These are phyloP conservation scores for Melanotaenia maccullochi DNA, from an alignment of 2,797 vertebrate genomes.

Conservation along the genomic window DNA sequence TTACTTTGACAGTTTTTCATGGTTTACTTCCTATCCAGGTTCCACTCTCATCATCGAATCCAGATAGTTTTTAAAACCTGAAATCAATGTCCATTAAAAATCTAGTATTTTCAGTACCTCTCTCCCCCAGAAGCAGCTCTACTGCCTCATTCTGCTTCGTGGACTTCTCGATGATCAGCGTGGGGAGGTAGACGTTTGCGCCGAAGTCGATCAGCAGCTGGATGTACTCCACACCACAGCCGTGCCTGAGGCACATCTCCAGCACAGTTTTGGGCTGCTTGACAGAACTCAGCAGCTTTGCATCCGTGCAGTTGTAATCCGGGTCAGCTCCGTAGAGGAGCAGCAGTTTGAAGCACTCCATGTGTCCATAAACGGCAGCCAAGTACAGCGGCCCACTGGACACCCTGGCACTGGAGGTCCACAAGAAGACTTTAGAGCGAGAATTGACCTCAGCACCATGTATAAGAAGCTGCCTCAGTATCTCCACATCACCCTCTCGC, in stretches of 20 bases:
- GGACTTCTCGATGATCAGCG: conserved; percentile 76
- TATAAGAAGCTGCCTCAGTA: conserved; percentile 86
- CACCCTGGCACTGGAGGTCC: conserved; percentile 84
- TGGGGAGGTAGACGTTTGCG: conserved; percentile 91
- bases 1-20: too few species aligned
- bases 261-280: conserved; percentile 89
- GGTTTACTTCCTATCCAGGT: too few species aligned
- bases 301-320: conserved; percentile 90
- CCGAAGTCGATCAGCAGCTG: conserved; percentile 93
- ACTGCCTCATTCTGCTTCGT: conserved; percentile 85
- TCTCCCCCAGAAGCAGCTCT: conserved; percentile 87
- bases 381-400: conserved; percentile 93
- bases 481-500: conserved; percentile 84
- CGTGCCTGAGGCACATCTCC: conserved; percentile 90
- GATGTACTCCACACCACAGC: conserved; percentile 87
- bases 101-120: conserved; percentile 79
- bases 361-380: conserved; percentile 89
- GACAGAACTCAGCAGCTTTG: conserved; percentile 77
- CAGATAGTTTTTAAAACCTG: too few species aligned
- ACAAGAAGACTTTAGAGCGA: conserved; percentile 84
- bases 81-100: too few species aligned
- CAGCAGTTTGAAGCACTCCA: conserved; percentile 91
- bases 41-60: too few species aligned
- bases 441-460: conserved; percentile 89
- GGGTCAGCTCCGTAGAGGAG: conserved; percentile 92